A percentile compares a stretch with the other conserved stretches of the same genome.
Conservation (phyloP, 2,888 invertebrate species). For the Synergus japonicus region DNA sequence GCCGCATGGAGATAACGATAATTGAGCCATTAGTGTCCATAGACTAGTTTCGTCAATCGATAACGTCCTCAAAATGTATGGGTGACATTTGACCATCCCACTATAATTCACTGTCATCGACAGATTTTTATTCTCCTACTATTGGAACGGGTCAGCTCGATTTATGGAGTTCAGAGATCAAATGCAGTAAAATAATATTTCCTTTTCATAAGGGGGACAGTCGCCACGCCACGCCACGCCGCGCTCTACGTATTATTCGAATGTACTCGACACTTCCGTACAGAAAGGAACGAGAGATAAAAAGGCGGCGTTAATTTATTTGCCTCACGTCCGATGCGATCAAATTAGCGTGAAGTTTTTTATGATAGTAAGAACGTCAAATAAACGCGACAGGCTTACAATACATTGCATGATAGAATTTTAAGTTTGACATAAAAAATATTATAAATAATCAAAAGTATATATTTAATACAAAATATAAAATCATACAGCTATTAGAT, state of each 20-base stretch:
- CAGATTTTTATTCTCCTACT: conserved; percentile 9
- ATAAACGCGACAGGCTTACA: background rate
- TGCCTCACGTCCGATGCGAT: background rate
- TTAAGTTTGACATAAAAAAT: background rate
- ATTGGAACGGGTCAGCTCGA: background rate
- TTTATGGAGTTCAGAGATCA: conserved; percentile 3
- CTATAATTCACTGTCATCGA: background rate
- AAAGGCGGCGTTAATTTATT: conserved; percentile 1
- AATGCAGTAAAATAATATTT: conserved; percentile 2
- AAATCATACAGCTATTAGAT: too few species aligned
- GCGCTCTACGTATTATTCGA: background rate
- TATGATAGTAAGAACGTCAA: background rate
- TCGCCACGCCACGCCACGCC: background rate
- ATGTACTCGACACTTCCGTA: background rate
- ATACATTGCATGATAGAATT: background rate
- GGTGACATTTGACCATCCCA: background rate
- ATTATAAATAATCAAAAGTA: conserved; percentile 42
- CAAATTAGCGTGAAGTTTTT: background rate
- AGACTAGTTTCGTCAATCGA: background rate
- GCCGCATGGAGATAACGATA: background rate
- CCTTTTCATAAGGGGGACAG: background rate
- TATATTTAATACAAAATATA: too few species aligned
- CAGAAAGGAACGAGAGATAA: background rate
- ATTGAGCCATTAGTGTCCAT: background rate
- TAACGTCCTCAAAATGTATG: background rate